Percentiles rank a stretch among this genome's conserved stretches.
These are phyloP conservation scores for Papilio gigon DNA, from an alignment of 2,888 invertebrate species.

Conservation along the genomic window DNA sequence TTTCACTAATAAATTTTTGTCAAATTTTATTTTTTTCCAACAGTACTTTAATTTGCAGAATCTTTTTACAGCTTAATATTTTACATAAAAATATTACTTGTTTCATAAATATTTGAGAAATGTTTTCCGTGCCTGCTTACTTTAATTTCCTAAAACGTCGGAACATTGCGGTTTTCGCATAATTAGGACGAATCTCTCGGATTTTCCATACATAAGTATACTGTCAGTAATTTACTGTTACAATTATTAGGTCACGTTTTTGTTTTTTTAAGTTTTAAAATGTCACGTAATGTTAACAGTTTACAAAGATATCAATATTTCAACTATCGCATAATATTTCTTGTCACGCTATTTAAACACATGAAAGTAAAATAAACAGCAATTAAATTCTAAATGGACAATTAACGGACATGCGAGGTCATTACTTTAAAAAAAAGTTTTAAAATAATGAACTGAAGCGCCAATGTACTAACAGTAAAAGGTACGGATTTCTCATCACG, in stretches of 20 bases:
- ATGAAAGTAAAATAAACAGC: not conserved
- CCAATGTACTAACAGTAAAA: too few species aligned
- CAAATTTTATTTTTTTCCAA: not conserved
- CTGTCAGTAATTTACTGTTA: not conserved
- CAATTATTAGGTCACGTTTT: not conserved
- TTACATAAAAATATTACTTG: constrained; percentile 10
- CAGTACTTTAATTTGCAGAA: not conserved
- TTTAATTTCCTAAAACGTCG: constrained; percentile 20
- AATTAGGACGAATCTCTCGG: not conserved
- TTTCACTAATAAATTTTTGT: not conserved
- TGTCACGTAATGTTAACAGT: not conserved
- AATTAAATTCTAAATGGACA: constrained; percentile 2
- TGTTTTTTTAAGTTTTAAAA: not conserved
- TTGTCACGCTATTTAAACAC: not conserved
- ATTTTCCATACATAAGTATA: not conserved
- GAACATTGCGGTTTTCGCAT: constrained; percentile 2
- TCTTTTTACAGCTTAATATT: not conserved
- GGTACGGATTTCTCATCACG: too few species aligned
- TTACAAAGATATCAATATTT: too few species aligned
- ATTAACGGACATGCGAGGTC: not conserved
- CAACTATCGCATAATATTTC: too few species aligned
- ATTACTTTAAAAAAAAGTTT: too few species aligned
- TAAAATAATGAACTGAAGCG: too few species aligned
- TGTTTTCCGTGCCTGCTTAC: not conserved
- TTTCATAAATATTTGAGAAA: constrained; percentile 1